Conservation (phyloP, 2,888 invertebrate species). For the Eristalinus aeneus region DNA sequence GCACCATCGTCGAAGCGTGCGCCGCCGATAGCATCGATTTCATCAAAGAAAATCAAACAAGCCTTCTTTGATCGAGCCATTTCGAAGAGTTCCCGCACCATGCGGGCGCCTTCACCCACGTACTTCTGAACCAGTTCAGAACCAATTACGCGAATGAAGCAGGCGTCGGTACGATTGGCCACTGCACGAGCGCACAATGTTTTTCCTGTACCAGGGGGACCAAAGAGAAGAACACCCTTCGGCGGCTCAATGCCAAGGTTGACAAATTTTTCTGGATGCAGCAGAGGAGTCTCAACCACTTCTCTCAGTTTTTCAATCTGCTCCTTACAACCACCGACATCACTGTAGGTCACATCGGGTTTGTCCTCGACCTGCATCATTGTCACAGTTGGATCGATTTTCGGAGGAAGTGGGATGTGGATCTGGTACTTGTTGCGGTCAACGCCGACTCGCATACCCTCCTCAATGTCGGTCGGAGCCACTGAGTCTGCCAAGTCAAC, state of each 20-base stretch:
- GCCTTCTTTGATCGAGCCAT: slow-evolving; percentile 99
- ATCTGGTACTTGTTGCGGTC: slow-evolving; percentile 99
- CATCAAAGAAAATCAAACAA: slow-evolving; percentile 99
- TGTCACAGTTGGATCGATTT: slow-evolving; percentile 99
- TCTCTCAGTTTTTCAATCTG: slow-evolving; percentile 99
- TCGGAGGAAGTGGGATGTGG: slow-evolving; percentile 99
- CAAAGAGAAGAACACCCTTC: slow-evolving; percentile 98
- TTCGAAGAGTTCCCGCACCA: slow-evolving; percentile 99
- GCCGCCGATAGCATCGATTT: slow-evolving; percentile 99
- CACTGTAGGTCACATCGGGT: slow-evolving; percentile 99
- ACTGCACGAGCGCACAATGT: slow-evolving; percentile 99
- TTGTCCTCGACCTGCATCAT: slow-evolving; percentile 99
- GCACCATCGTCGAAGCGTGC: slow-evolving; percentile 99
- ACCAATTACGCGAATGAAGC: slow-evolving; percentile 99
- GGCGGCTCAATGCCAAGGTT: slow-evolving; percentile 99
- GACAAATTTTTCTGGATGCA: slow-evolving; percentile 98
- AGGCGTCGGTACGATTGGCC: slow-evolving; percentile 99
- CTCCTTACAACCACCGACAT: slow-evolving; percentile 99
- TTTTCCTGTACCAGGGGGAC: slow-evolving; percentile 99
- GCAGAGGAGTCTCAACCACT: slow-evolving; percentile 98
- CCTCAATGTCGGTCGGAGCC: slow-evolving; percentile 99
- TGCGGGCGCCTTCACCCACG: slow-evolving; percentile 98
- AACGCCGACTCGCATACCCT: slow-evolving; percentile 98
- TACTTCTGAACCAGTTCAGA: slow-evolving; percentile 94
- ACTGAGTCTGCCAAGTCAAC: slow-evolving; percentile 99